Evolutionary conservation across 1,140 invertebrate genomes (phyloP), one percentile per base, ranked within the genome.

Genomic region (Drosophila ambigua): DNA sequence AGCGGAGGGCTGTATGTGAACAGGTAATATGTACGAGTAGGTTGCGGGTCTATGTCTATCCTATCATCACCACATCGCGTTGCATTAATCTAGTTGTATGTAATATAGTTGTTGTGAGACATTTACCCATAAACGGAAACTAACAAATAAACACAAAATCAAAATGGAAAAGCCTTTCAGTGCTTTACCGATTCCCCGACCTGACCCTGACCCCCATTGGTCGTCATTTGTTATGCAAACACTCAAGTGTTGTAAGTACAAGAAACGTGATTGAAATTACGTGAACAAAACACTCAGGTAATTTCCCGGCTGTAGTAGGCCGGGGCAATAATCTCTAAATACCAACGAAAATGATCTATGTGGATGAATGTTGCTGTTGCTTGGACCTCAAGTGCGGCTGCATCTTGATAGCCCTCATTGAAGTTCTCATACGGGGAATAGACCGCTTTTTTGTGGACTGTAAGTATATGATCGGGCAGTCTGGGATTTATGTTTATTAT

Each of bases 21-120:
- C 13, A 31, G 31, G 11, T 39, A 16, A 20, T 39, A 20, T 20
- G 20, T 20, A 23, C 31, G 16, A 23, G 5, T 16, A 35, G 2
- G 44, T 16, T 16, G 24, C 2, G 51, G 43, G 55, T 59, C 35
- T 13, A 39, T 39, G 51, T 39, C 23, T 51, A 66, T 59, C 39
- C 20, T 20, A 63, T 52, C 44, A 48, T 20, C 43, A 51, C 35
- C 4, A 46, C 77, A 84, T 81, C 55, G 49, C 61, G 67, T 73
- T 44, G 57, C 81, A 84, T 84, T 61, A 87, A 28, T 48, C 78
- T 88, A 87, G 69, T 65, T 66, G 78, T 87, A 64, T 66, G 78
- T 88, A 87, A 69, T 71, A 54, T 85, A 85, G 81, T 87, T 85
- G 81, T 85, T 85, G 81, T 82, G 81, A 87, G 74, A 85, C 69